Conservation (phyloP, 2,797 vertebrate genomes). For the Enteromius thamalakanensis region DNA sequence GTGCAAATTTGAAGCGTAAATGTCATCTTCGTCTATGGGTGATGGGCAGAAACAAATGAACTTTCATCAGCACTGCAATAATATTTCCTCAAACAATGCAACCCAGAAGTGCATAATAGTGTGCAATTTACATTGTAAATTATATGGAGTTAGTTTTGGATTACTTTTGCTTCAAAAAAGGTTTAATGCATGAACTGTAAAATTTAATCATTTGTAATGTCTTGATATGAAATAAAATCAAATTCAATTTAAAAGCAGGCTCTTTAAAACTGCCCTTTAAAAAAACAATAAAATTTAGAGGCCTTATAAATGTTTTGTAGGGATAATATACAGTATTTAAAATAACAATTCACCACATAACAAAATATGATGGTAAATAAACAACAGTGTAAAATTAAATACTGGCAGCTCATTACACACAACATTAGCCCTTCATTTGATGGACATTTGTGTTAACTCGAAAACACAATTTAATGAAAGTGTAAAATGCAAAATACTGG, state of each 20-base stretch:
- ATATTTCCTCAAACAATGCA: background rate
- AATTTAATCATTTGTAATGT: background rate
- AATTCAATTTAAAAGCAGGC: no score
- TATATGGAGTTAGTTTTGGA: background rate
- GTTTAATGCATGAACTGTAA: background rate
- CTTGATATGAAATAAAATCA: background rate
- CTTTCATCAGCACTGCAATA: slow-evolving; percentile 30
- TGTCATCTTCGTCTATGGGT: background rate
- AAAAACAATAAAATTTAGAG: background rate
- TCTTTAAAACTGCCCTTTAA: background rate
- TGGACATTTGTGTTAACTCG: no score
- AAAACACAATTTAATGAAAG: no score
- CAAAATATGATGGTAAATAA: background rate
- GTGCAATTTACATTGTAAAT: slow-evolving; percentile 18
- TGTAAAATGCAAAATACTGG: no score
- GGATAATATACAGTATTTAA: background rate
- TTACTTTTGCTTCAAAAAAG: background rate
- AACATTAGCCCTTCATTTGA: no score
- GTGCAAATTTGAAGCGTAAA: background rate
- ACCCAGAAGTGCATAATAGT: slow-evolving; percentile 10
- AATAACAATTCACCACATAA: background rate
- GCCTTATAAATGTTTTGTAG: background rate
- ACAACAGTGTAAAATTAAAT: background rate
- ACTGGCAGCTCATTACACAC: no score
- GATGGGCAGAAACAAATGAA: slow-evolving; percentile 38